Evolutionary conservation across 2,113 vertebrate genomes (phyloP).

Genomic region (Apodemus speciosus): DNA sequence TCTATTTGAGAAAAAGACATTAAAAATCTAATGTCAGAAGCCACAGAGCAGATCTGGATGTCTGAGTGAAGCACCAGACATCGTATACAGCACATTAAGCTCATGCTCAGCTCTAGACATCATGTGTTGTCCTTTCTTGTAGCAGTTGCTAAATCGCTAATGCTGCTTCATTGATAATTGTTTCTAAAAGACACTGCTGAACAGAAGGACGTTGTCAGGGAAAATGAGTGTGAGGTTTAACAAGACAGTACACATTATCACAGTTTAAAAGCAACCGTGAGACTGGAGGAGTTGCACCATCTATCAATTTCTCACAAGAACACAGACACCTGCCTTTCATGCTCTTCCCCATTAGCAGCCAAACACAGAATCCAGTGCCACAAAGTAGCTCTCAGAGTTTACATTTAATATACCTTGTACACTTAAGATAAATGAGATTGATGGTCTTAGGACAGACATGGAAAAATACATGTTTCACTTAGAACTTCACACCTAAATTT

Average conservation of each 20-base stretch:
- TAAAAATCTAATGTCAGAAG: constrained; percentile 65
- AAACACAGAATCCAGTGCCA: neutral
- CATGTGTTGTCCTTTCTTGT: constrained; percentile 65
- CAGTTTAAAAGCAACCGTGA: constrained; percentile 60
- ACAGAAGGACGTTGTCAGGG: constrained; percentile 65
- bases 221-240: constrained; percentile 74
- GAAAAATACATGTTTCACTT: constrained; percentile 18
- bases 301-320: neutral
- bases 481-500: neutral
- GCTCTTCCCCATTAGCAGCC: neutral
- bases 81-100: neutral
- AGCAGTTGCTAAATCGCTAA: constrained; percentile 78
- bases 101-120: constrained; percentile 68
- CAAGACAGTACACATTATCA: constrained; percentile 72
- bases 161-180: constrained; percentile 66
- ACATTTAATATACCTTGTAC: neutral
- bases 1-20: constrained; percentile 61
- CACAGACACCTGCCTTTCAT: neutral
- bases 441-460: neutral
- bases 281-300: constrained; percentile 70
- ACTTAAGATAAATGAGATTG: neutral
- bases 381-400: neutral
- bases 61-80: constrained; percentile 59
- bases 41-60: constrained; percentile 49
- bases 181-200: constrained; percentile 75